phyloP scores from a whole-genome alignment of 2,113 vertebrate genomes.

The Macrotis lagotis region DNA sequence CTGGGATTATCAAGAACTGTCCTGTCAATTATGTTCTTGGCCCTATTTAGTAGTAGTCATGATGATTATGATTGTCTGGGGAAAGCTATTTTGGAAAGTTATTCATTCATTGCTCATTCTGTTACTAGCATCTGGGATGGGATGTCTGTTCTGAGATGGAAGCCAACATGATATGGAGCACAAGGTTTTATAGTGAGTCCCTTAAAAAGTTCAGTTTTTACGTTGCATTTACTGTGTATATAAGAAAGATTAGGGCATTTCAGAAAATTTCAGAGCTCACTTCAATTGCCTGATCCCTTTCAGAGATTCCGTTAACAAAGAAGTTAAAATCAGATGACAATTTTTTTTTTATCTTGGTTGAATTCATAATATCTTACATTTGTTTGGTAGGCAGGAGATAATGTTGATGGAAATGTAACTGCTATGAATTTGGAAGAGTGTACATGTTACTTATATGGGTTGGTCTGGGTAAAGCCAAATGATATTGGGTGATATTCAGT shows the following conservation, averaged over 20 bases:
- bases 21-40: not conserved
- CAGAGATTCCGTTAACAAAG: not conserved
- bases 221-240: not conserved
- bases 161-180: not conserved
- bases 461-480: no score
- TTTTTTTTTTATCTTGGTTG: not conserved
- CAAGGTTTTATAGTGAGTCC: not conserved
- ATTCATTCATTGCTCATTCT: not conserved
- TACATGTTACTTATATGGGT: not conserved
- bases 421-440: not conserved
- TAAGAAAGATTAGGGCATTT: not conserved
- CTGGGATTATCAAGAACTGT: not conserved
- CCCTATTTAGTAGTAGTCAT: not conserved
- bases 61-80: not conserved
- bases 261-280: not conserved
- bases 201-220: not conserved
- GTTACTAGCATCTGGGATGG: not conserved
- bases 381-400: not conserved
- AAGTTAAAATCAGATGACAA: not conserved
- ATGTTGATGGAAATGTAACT: not conserved
- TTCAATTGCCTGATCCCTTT: not conserved
- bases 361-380: not conserved
- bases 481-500: not conserved
- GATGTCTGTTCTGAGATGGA: not conserved
- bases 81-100: slow-evolving; percentile 19